Evolutionary conservation across 2,888 invertebrate genomes (phyloP).

Genomic region (Acronicta alni): DNA sequence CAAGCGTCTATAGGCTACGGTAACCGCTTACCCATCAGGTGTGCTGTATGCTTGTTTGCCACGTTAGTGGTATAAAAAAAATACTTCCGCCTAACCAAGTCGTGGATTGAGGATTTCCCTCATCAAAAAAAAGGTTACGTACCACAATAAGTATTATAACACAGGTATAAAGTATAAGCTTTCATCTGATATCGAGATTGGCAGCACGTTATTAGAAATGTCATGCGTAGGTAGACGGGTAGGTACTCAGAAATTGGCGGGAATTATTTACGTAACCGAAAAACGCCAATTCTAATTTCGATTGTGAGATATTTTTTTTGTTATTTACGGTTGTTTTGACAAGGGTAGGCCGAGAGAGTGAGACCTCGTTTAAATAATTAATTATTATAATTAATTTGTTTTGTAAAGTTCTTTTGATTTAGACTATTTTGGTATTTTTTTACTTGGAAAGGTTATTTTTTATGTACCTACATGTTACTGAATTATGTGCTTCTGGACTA

Average conservation of each 20-base stretch:
- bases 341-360: conserved; percentile 22
- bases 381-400: conserved; percentile 11
- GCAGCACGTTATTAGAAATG: conserved; percentile 16
- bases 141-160: too few relatives aligned
- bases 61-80: too few relatives aligned
- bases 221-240: neutral
- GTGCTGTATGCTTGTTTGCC: too few relatives aligned
- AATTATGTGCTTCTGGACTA: too few relatives aligned
- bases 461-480: neutral
- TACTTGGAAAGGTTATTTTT: neutral
- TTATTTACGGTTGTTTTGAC: conserved; percentile 23
- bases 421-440: neutral
- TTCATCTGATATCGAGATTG: conserved; percentile 1
- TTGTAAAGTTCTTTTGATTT: conserved; percentile 1
- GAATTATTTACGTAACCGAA: conserved; percentile 3
- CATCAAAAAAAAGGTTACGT: too few relatives aligned
- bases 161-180: neutral
- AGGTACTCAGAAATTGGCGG: neutral
- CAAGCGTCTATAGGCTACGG: too few relatives aligned
- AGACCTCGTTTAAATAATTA: conserved; percentile 25
- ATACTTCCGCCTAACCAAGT: too few relatives aligned
- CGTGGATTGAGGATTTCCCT: too few relatives aligned
- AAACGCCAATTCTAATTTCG: conserved; percentile 30
- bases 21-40: too few relatives aligned
- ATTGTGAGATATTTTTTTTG: conserved; percentile 5